Evolutionary conservation across 2,888 invertebrate genomes (phyloP).

Genomic region (Leptarthrus brevirostris): DNA sequence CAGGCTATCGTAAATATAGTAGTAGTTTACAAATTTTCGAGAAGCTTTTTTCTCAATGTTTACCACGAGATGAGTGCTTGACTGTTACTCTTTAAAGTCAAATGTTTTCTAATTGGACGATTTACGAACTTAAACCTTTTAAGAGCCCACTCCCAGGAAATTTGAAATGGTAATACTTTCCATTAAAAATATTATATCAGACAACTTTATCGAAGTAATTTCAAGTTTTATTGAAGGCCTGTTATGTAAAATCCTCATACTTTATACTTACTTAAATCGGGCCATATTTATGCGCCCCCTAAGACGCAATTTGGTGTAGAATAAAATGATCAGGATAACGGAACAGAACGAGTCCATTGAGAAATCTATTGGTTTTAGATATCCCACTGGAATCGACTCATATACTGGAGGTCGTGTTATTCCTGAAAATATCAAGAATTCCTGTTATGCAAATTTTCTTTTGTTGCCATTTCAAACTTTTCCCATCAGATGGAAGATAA

Average conservation of each 20-base stretch:
- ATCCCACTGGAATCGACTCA: neutral
- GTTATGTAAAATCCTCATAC: neutral
- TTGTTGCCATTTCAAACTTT: constrained; percentile 29
- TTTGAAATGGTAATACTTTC: constrained; percentile 6
- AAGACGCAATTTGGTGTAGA: constrained; percentile 11
- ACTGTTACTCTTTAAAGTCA: no score
- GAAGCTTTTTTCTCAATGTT: no score
- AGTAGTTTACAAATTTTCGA: no score
- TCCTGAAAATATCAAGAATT: constrained; percentile 37
- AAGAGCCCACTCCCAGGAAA: no score
- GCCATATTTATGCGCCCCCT: constrained; percentile 6
- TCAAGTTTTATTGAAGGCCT: constrained; percentile 20
- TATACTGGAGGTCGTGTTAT: neutral
- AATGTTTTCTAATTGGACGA: no score
- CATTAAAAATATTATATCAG: constrained; percentile 9
- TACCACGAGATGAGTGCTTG: no score
- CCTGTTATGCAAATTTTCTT: constrained; percentile 35
- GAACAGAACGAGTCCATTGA: constrained; percentile 8
- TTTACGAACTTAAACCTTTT: no score
- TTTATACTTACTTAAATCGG: neutral
- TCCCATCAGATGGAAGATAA: constrained; percentile 26
- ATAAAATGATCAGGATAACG: constrained; percentile 15
- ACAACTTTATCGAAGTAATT: constrained; percentile 12
- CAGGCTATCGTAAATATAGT: no score
- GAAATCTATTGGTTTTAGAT: constrained; percentile 31